Base-by-base conservation (phyloP, 1,140 invertebrate species). In the Eupristina koningsbergeri region DNA sequence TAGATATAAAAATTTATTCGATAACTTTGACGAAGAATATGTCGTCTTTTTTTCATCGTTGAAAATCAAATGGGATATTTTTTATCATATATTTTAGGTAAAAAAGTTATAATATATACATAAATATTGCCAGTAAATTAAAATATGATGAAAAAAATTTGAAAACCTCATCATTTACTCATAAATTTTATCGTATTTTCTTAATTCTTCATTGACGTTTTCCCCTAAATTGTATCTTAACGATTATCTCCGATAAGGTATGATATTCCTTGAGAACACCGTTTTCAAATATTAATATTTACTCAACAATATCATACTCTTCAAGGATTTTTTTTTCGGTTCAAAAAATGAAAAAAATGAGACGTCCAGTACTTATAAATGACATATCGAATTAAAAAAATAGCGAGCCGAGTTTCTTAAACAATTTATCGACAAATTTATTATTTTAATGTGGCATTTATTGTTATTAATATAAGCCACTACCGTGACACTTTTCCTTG, bases 361-460 rank as follows among this genome's bases (percentile, higher is more conserved):
- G 9, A 64, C 11, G 61, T 36, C 3, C 31, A 67, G 1, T 39
- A 1, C 36, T 36, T 67, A 36, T 34, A 67, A 67, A 67, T 67
- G 31, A 67, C 29, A 6, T 3, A 67, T 67, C 9, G 29, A 36
- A 67, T 36, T 36, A 19, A 67, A 67, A 67, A 67, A 36, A 31
- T 22, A 67, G 15, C 11, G 17, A 67, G 34, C 61, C 61, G 13
- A 39, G 64, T 67, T 67, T 34, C 31, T 36, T 67, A 67, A 67
- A 13, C 3, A 17, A 17, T n/a, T n/a, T n/a, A n/a, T 36, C 64
- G 8, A 19, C 29, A 67, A 67, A 67, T 67, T 36, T 67, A 67
- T 67, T 67, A 67, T 67, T 36, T 36, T 34, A 34, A 67, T 67
- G 22, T 67, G 34, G 36, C 17, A 67, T 67, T 67, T 67, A 67